Percentiles rank a stretch among this genome's conserved stretches.
These are phyloP conservation scores for Eristalis arbustorum DNA, from an alignment of 2,888 invertebrate genomes.

Conservation along the genomic window DNA sequence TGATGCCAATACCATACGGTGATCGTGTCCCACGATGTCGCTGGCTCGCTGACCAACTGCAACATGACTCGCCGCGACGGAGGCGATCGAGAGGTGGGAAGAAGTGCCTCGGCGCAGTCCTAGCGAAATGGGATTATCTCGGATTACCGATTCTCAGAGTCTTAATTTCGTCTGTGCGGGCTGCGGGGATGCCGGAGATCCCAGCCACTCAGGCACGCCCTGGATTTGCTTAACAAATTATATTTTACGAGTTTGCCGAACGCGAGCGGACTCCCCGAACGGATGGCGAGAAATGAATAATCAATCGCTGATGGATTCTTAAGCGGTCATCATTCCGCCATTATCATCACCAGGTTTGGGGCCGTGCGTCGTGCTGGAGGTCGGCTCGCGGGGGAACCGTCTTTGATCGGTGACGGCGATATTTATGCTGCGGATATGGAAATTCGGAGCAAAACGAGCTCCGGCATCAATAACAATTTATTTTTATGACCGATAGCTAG, in stretches of 20 bases:
- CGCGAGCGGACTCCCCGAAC: background rate
- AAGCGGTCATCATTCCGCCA: conserved; percentile 21
- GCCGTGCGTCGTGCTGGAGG: too few species aligned
- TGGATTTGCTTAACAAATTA: conserved; percentile 33
- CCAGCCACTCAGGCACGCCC: background rate
- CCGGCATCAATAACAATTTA: conserved; percentile 34
- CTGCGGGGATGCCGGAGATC: too few species aligned
- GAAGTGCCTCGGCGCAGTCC: conserved; percentile 43
- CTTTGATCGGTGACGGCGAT: background rate
- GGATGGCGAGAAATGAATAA: conserved; percentile 18
- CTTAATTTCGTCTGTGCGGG: conserved; percentile 44
- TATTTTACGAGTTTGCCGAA: conserved; percentile 2
- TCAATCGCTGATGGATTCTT: conserved; percentile 19
- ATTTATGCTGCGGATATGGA: conserved; percentile 42
- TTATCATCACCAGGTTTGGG: background rate
- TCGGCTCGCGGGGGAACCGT: background rate
- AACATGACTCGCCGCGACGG: conserved; percentile 34
- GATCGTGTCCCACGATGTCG: conserved; percentile 32
- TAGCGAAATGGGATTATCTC: conserved; percentile 69
- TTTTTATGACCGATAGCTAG: conserved; percentile 22
- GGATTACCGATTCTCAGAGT: conserved; percentile 65
- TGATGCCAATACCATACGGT: conserved; percentile 38
- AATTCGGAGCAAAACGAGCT: conserved; percentile 25
- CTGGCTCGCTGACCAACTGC: conserved; percentile 48
- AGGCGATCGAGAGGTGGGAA: background rate